A percentile compares a stretch with the other conserved stretches of the same genome.
Evolutionary conservation across 2,888 invertebrate genomes (phyloP).

Genomic region (Napeogenes inachia): DNA sequence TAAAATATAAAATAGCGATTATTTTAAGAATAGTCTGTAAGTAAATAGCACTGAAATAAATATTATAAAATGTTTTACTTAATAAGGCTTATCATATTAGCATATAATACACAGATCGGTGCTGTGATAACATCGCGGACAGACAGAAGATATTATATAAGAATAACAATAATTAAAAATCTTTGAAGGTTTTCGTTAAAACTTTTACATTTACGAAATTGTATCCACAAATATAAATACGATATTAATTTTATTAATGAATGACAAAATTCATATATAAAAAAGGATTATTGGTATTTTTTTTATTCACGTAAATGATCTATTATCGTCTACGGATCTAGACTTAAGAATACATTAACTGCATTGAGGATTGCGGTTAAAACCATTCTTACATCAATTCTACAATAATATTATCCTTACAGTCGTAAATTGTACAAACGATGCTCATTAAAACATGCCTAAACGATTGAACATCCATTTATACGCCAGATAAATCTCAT

Average conservation of each 20-base stretch:
- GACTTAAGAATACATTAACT: too few relatives aligned
- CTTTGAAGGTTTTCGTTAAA: not conserved
- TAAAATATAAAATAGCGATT: too few relatives aligned
- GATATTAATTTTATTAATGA: too few relatives aligned
- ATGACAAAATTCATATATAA: not conserved
- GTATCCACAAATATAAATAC: too few relatives aligned
- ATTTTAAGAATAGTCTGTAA: too few relatives aligned
- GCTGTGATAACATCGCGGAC: conserved; percentile 2
- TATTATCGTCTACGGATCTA: too few relatives aligned
- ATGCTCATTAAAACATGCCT: conserved; percentile 33
- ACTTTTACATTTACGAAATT: too few relatives aligned
- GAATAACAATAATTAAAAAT: conserved; percentile 5
- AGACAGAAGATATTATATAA: conserved; percentile 3
- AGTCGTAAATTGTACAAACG: conserved; percentile 12
- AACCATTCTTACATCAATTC: not conserved
- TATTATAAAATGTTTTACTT: conserved; percentile 1
- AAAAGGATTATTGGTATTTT: not conserved
- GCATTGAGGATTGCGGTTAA: not conserved
- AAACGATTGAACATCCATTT: conserved; percentile 24
- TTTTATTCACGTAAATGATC: too few relatives aligned
- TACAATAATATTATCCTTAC: not conserved
- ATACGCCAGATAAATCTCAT: conserved; percentile 53
- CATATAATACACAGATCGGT: conserved; percentile 15
- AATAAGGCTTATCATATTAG: conserved; percentile 12
- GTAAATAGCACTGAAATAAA: too few relatives aligned